Conservation (phyloP, 2,888 invertebrate species). For the Drosophila colorata region DNA sequence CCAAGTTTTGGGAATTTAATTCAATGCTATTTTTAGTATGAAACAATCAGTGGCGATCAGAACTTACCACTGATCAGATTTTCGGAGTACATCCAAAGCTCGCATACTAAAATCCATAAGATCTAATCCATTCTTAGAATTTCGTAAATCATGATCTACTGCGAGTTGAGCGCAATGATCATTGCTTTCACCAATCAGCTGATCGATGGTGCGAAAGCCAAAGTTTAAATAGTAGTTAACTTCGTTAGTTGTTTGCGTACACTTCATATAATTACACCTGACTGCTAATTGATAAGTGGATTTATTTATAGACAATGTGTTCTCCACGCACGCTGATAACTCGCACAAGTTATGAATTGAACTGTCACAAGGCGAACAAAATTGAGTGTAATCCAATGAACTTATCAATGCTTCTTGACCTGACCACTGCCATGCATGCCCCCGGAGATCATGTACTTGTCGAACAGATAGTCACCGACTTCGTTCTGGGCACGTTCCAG, state of each 20-base stretch:
- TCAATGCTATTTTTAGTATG: too few species aligned
- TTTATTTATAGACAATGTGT: slow-evolving; percentile 60
- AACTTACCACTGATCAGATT: too few species aligned
- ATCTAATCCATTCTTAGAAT: background rate
- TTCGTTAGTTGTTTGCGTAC: too few species aligned
- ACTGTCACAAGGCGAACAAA: slow-evolving; percentile 7
- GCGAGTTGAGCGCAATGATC: background rate
- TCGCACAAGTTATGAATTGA: slow-evolving; percentile 31
- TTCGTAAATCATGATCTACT: background rate
- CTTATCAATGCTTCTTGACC: background rate
- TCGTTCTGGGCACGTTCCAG: slow-evolving; percentile 89
- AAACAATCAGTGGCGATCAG: too few species aligned
- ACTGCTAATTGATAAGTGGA: slow-evolving; percentile 54
- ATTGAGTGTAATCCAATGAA: background rate
- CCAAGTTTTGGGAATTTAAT: background rate
- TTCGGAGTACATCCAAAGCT: too few species aligned
- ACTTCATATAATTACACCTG: background rate
- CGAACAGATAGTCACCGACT: slow-evolving; percentile 88
- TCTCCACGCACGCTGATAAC: slow-evolving; percentile 48
- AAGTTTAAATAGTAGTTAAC: background rate
- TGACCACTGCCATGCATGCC: slow-evolving; percentile 48
- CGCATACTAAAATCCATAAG: too few species aligned
- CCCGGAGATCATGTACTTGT: slow-evolving; percentile 81
- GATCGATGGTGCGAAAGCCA: background rate
- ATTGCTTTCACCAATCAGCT: slow-evolving; percentile 4